Base-by-base conservation (phyloP, 2,888 invertebrate species). In the Scaeva pyrastri region DNA sequence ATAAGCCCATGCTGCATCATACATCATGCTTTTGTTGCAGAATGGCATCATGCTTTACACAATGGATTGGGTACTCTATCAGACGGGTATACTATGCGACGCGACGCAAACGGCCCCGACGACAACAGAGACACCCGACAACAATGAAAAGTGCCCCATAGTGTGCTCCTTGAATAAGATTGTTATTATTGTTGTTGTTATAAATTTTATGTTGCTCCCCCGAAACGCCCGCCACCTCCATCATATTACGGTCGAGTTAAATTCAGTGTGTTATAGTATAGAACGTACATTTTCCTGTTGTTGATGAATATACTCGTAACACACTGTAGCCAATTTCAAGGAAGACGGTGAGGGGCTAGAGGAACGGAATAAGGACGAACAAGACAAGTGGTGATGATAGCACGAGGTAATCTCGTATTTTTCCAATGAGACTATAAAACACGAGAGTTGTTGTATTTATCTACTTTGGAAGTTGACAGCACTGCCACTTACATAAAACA, bases 381-480 rank as follows among this genome's bases (percentile, higher is more conserved):
- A 72, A 55, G 75, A 74, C 72, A 77, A 82, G 77, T 74, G 77
- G 64, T 74, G 81, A 77, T 81, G 81, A 77, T 70, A 52, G 82
- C 74, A 66, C 66, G 74, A 74, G 81, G 77, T 82, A 78, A 74
- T 86, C 81, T 77, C 70, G n/a, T n/a, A 78, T 60, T 86, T 77
- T 58, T 78, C 68, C 82, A 56, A 81, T 74, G 82, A 66, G 77
- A 86, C 82, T 70, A 86, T 86, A 86, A 77, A 76, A 56, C 77
- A 77, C 23, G 36, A 52, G 55, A 62, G 60, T 56, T 19, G 43
- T 68, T 52, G 10, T 19, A 39, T 72, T 68, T 56, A 48, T 64
- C 31, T 39, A 48, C 55, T 43, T 56, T 48, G 52, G 19, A 66
- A 66, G 39, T 64, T 84, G 79, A 52, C 71, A 80, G 31, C 31